Percentiles rank a stretch among this genome's conserved stretches.
These are phyloP conservation scores for Channa maculata DNA, from an alignment of 2,113 vertebrate genomes.

Conservation along the genomic window DNA sequence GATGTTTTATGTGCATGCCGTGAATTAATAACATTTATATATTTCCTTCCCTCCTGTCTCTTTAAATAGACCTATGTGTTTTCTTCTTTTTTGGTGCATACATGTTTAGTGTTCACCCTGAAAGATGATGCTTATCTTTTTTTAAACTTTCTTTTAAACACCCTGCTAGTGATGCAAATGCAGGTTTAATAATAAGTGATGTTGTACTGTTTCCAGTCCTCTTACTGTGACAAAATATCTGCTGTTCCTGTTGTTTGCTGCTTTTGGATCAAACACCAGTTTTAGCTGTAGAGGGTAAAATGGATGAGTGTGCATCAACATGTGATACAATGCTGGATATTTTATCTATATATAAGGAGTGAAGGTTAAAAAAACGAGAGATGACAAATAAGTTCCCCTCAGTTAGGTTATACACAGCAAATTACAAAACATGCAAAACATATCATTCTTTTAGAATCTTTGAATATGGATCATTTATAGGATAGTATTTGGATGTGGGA, in stretches of 20 bases:
- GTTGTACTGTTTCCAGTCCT: conserved; percentile 35
- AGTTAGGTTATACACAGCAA: background rate
- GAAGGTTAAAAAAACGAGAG: background rate
- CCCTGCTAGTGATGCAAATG: conserved; percentile 39
- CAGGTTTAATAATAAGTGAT: conserved; percentile 38
- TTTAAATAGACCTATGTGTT: conserved; percentile 21
- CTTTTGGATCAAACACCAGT: conserved; percentile 18
- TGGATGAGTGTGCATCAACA: conserved; percentile 23
- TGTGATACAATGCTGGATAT: conserved; percentile 15
- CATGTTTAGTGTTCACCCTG: conserved; percentile 22
- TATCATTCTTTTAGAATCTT: background rate
- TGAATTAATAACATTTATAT: conserved; percentile 20
- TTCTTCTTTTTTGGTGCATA: conserved; percentile 17
- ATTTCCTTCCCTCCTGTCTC: conserved; percentile 23
- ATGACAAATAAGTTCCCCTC: background rate
- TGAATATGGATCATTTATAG: conserved; percentile 17
- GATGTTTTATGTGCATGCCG: conserved; percentile 25
- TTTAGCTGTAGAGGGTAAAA: conserved; percentile 14
- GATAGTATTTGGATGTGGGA: background rate
- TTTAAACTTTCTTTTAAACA: conserved; percentile 32
- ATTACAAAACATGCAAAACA: conserved; percentile 24
- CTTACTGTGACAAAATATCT: conserved; percentile 31
- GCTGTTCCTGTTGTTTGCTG: background rate
- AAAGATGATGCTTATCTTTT: conserved; percentile 19
- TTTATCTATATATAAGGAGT: conserved; percentile 2